Evolutionary conservation across 2,113 vertebrate genomes (phyloP).

Genomic region (Cyanoliseus patagonus): DNA sequence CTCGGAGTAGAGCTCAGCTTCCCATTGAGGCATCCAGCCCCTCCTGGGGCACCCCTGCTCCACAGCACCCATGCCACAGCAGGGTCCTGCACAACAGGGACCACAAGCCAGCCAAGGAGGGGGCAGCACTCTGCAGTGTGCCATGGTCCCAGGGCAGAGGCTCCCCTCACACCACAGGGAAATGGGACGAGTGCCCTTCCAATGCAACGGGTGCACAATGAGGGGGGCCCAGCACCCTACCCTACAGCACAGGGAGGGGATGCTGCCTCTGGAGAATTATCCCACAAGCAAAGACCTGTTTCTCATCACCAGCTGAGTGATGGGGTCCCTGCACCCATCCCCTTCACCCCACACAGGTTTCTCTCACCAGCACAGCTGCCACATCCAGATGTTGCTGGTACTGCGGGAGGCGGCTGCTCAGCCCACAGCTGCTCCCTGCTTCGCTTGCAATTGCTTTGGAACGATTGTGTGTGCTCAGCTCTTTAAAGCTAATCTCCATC

Average conservation of each 20-base stretch:
- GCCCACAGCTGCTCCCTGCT: conserved; percentile 62
- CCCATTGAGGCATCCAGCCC: background rate
- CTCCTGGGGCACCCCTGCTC: background rate
- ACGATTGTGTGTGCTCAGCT: conserved; percentile 38
- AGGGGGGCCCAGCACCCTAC: background rate
- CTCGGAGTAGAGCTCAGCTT: background rate
- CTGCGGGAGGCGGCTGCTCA: conserved; percentile 32
- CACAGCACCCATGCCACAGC: background rate
- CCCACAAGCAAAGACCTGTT: fast-evolving
- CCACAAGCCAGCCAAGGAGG: background rate
- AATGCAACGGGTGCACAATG: fast-evolving
- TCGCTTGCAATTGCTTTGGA: conserved; percentile 37
- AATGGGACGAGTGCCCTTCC: fast-evolving
- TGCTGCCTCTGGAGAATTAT: background rate
- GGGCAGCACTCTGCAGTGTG: background rate
- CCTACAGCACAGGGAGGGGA: background rate
- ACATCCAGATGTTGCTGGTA: conserved; percentile 47
- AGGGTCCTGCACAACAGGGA: no score
- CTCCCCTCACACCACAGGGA: background rate
- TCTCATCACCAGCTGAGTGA: fast-evolving
- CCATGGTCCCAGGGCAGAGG: background rate
- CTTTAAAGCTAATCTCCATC: conserved; percentile 20
- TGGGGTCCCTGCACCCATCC: background rate
- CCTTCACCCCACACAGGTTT: conserved; percentile 25
- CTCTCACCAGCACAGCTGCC: conserved; percentile 18